Evolutionary conservation across 92 coral and sea anemone genomes (phyloP).

Genomic region (Paramuricea clavata): DNA sequence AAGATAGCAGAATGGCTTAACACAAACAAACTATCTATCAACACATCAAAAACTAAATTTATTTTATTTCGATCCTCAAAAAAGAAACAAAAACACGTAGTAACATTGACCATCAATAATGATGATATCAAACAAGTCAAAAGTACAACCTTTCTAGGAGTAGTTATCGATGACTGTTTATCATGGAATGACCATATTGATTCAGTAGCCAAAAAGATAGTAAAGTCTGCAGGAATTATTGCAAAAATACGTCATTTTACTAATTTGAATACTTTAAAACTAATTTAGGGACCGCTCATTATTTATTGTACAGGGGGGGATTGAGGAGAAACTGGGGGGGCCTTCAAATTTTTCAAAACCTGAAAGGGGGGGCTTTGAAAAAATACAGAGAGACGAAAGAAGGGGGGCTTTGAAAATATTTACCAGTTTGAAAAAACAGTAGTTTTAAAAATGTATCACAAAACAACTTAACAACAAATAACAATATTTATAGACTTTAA

Average conservation of each 20-base stretch:
- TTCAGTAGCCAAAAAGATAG: background rate
- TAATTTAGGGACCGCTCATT: no score
- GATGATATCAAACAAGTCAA: background rate
- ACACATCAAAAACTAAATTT: background rate
- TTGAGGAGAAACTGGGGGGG: no score
- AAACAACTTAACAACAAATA: no score
- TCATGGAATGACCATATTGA: background rate
- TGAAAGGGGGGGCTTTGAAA: no score
- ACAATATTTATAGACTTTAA: no score
- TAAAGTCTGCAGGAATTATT: background rate
- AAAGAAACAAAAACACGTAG: background rate
- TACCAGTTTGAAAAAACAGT: no score
- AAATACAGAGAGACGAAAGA: no score
- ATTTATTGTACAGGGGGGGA: no score
- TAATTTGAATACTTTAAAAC: no score
- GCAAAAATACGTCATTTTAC: background rate
- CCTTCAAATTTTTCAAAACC: no score
- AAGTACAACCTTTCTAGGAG: background rate
- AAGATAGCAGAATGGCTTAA: background rate
- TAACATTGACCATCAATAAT: background rate
- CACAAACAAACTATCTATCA: background rate
- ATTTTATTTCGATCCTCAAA: background rate
- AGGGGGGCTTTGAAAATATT: no score
- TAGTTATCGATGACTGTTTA: background rate
- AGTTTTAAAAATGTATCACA: no score